phyloP scores from a whole-genome alignment of 2,888 invertebrate genomes.

The Nowickia ferox region DNA sequence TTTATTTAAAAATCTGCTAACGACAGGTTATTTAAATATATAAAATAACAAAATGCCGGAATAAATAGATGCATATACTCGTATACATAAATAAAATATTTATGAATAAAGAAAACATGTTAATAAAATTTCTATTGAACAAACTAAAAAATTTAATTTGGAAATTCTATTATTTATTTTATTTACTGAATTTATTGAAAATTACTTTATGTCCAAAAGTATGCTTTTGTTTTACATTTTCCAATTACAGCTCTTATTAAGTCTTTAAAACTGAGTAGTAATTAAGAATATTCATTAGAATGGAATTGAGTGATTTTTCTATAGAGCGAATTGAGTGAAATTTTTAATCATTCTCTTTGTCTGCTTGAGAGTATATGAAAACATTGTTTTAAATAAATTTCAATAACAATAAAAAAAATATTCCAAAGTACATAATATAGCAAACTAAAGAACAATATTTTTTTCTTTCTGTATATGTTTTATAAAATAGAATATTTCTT shows the following conservation, averaged over 20 bases:
- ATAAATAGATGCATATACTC: not conserved
- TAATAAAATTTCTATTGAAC: constrained; percentile 1
- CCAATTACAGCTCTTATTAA: not conserved
- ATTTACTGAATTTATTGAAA: not conserved
- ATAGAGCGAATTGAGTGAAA: not conserved
- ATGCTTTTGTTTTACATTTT: constrained; percentile 29
- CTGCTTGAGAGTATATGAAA: constrained; percentile 34
- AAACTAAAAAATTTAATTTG: constrained; percentile 5
- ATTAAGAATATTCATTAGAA: not conserved
- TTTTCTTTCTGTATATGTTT: constrained; percentile 4
- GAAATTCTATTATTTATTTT: not conserved
- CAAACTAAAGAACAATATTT: not conserved
- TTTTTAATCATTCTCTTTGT: constrained; percentile 7
- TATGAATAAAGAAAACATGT: not conserved
- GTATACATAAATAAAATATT: constrained; percentile 16
- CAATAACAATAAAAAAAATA: not conserved
- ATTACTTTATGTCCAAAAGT: constrained; percentile 24
- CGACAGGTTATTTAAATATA: constrained; percentile 58
- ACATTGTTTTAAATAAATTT: not conserved
- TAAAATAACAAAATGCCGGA: constrained; percentile 27
- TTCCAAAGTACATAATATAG: constrained; percentile 6
- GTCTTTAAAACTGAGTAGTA: not conserved
- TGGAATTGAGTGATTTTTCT: constrained; percentile 29
- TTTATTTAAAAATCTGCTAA: constrained; percentile 74
- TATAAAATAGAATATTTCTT: constrained; percentile 1